Percentiles rank a stretch among this genome's conserved stretches.
Evolutionary conservation across 2,113 vertebrate species (phyloP).

Genomic region (Tringa solitaria): DNA sequence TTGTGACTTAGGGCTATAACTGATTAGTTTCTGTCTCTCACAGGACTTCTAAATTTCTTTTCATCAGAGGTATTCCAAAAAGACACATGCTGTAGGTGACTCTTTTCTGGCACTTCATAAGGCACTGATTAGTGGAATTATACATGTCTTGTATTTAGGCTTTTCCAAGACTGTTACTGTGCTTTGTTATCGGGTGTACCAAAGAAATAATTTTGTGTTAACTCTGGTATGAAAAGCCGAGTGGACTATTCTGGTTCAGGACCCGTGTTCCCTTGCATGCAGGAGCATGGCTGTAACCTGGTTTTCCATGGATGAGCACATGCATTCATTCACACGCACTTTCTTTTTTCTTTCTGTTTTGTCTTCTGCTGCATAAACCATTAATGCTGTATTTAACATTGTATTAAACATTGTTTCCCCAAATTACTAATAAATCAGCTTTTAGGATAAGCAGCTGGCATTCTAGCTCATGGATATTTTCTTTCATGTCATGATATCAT

Average conservation of each 20-base stretch:
- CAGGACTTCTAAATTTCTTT: not conserved
- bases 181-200: not conserved
- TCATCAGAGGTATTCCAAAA: not conserved
- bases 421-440: not conserved
- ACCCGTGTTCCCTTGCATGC: not conserved
- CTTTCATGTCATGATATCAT: not conserved
- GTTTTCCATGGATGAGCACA: not conserved
- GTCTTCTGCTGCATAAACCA: not conserved
- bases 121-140: not conserved
- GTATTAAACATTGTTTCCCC: not conserved
- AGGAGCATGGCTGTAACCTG: rapidly evolving
- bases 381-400: not conserved
- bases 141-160: not conserved
- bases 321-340: not conserved
- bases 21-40: not conserved
- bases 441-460: not conserved
- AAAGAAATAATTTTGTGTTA: not conserved
- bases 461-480: not conserved
- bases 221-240: not conserved
- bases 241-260: not conserved
- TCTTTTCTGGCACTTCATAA: not conserved
- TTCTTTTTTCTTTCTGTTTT: not conserved
- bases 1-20: not conserved
- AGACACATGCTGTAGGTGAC: not conserved
- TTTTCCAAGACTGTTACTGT: not conserved